Base-by-base conservation (phyloP, 2,888 invertebrate genomes). In the Trypoxylon attenuatum region DNA sequence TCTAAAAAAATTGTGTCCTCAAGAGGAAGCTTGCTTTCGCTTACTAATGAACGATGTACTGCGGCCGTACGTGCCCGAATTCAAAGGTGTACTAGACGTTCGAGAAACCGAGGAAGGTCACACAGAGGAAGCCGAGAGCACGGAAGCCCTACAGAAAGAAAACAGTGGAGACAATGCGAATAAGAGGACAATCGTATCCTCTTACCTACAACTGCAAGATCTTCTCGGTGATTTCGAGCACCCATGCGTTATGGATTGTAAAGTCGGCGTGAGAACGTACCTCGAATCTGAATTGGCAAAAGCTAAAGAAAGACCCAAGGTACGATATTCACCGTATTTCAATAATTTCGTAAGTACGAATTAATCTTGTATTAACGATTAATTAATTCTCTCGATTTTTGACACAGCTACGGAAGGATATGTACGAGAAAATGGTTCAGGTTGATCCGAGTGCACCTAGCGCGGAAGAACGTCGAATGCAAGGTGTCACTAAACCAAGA, bases 391-490 rank as follows among this genome's bases (percentile, higher is more conserved):
- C 13, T n/a, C 13, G n/a, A 19, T 3, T 53, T 33, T 45, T n/a
- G 22, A 25, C 58, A 0, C 74, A 85, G 84, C 63, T 86, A 25
- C 76, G 86, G 8, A 86, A 95, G 92, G 97, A 98, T 85, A 97
- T 98, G 97, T 98, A 97, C 84, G 96, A 97, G 80, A 98, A 98
- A 88, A 98, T 98, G 97, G 93, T 97, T 68, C 96, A 96, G 86
- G 95, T 97, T 46, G 97, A 97, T 86, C 92, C 94, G 1, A 90
- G 89, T 72, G 97, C 97, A 0, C 98, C 98, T 2, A 94, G 93
- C 23, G 93, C 94, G 52, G 97, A 97, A 84, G 98, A 98, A 87
- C 94, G 96, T 79, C 90, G 92, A 71, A 90, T 95, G 77, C 94
- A 95, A 88, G 97, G 96, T 15, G 95, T 98, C 0, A 97, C 97